Evolutionary conservation across 1,140 invertebrate genomes (phyloP), one percentile per base, ranked within the genome.

Genomic region (Drosophila sucinea): DNA sequence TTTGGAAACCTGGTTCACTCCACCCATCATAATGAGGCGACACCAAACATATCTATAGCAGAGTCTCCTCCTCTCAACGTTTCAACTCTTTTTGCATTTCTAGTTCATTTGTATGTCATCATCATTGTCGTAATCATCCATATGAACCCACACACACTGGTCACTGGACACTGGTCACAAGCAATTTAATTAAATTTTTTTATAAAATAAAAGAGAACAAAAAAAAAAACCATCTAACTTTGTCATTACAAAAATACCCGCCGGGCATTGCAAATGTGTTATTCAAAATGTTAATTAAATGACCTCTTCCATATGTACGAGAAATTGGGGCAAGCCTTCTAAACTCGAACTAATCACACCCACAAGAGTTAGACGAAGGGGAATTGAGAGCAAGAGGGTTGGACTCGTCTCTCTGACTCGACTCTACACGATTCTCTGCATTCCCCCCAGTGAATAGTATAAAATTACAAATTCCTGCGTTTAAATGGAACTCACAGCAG

Each of bases 281-380:
- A 86, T 51, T 51, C 83, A 83, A 86, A 87, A 83, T 89, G 83
- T 80, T 86, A 86, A 86, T 86, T 89, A 89, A 86, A 89, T 86
- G 77, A 51, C 23, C 44, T 27, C 5, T 51, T 51, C 70, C 64
- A 79, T 72, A 68, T 38, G 60, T 35, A 8, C 8, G 17, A 58
- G 60, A 66, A 86, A 86, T 82, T 86, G 83, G 82, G 83, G 67
- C 84, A 86, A 89, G 79, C 79, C 83, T 79, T 57, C 35, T 63
- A 62, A 65, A 76, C 70, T 79, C 79, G 58, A 62, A 82, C 81
- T 86, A 86, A 89, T 87, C 83, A 73, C 83, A 79, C 76, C 72
- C 76, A 25, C 67, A 32, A 4, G 32, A 64, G 33, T 44, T 17
- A 29, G 33, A 4, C 54, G 55, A 76, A 55, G 51, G 40, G 44